Evolutionary conservation across 30 jellyfish, hydroid and myxozoan species (phyloP).

Genomic region (Turritopsis dohrnii): DNA sequence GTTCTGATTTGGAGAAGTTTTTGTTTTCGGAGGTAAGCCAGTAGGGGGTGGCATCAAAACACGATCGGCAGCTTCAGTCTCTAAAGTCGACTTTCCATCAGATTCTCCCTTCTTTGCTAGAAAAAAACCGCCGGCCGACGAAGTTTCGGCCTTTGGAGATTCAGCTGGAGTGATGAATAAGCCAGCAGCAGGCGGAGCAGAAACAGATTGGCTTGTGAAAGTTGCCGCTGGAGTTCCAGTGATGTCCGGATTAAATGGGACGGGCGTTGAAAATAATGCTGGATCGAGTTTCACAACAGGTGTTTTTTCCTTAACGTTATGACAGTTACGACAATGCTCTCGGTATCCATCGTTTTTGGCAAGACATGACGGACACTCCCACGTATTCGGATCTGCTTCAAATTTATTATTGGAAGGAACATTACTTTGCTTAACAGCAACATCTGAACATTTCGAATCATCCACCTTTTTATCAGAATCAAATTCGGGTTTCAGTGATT

Average conservation of each 20-base stretch:
- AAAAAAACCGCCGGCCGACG: neutral
- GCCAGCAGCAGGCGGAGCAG: neutral
- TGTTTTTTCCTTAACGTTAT: conserved; percentile 10
- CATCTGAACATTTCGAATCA: neutral
- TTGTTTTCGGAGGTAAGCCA: neutral
- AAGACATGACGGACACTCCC: conserved; percentile 46
- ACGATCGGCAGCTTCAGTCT: neutral
- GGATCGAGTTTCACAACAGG: conserved; percentile 38
- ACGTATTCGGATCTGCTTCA: conserved; percentile 40
- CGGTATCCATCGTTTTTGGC: conserved; percentile 27
- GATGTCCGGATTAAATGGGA: neutral
- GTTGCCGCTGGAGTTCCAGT: neutral
- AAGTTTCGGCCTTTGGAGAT: neutral
- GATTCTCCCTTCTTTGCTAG: neutral
- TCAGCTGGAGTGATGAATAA: neutral
- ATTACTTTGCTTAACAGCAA: neutral
- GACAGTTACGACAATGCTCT: conserved; percentile 25
- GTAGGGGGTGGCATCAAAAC: conserved; percentile 30
- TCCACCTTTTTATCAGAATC: neutral
- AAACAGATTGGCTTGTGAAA: neutral
- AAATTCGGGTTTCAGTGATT: neutral
- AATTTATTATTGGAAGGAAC: neutral
- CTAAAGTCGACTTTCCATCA: neutral
- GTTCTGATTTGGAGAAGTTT: neutral
- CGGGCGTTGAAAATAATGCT: conserved; percentile 16